Evolutionary conservation across 2,797 vertebrate species (phyloP).

Genomic region (Notolepis coatsorum): DNA sequence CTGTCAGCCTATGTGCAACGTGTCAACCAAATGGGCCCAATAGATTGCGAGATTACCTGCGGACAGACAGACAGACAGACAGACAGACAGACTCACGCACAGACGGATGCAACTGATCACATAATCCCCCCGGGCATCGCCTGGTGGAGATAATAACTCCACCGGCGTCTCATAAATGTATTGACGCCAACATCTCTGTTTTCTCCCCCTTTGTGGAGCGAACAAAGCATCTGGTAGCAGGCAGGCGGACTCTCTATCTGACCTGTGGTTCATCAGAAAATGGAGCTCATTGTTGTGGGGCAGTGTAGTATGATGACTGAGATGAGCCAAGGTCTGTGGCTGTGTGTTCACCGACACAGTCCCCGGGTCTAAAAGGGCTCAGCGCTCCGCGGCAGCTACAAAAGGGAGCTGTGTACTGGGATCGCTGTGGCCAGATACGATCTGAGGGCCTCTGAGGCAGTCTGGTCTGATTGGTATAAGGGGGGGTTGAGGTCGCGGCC

Average conservation of each 20-base stretch:
- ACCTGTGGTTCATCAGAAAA: slow-evolving; percentile 70
- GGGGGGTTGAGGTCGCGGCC: slow-evolving; percentile 81
- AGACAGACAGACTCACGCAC: too few species aligned
- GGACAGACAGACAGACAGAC: too few species aligned
- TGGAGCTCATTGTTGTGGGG: slow-evolving; percentile 76
- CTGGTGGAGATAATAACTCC: too few species aligned
- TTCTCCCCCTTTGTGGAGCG: slow-evolving; percentile 47
- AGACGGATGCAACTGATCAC: too few species aligned
- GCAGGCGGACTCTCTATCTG: slow-evolving; percentile 60
- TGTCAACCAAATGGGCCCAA: too few species aligned
- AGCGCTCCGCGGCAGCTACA: slow-evolving; percentile 66
- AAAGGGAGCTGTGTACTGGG: slow-evolving; percentile 77
- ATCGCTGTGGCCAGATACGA: slow-evolving; percentile 79
- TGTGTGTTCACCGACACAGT: slow-evolving; percentile 53
- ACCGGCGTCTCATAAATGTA: slow-evolving; percentile 36
- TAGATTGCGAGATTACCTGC: too few species aligned
- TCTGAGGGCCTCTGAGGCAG: slow-evolving; percentile 78
- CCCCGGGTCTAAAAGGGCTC: slow-evolving; percentile 72
- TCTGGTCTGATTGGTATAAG: slow-evolving; percentile 82
- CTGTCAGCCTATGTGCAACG: too few species aligned
- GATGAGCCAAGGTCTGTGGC: slow-evolving; percentile 50
- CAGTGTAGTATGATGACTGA: slow-evolving; percentile 80
- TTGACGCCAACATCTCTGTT: slow-evolving; percentile 48
- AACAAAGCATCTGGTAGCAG: slow-evolving; percentile 62
- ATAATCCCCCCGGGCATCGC: too few species aligned